These are phyloP conservation scores for Nesidiocoris tenuis DNA, from an alignment of 2,888 invertebrate genomes.

Conservation along the genomic window DNA sequence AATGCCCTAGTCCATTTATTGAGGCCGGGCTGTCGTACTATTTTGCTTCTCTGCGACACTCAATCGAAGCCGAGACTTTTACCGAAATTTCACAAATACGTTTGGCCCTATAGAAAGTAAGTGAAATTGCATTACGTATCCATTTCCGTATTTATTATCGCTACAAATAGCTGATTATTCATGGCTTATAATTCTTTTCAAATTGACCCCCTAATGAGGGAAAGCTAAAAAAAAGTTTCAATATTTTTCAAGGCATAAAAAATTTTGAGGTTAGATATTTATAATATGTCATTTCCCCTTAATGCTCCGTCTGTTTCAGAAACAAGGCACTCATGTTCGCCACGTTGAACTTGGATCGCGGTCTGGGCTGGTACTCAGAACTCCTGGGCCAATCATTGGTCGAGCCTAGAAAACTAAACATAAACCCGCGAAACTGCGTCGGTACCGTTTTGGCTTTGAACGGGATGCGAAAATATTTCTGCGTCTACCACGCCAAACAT, in stretches of 20 bases:
- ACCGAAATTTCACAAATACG: conserved; percentile 86
- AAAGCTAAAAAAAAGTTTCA: background rate
- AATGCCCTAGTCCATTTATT: conserved; percentile 83
- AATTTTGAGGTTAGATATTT: background rate
- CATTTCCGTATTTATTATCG: background rate
- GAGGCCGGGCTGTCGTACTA: conserved; percentile 92
- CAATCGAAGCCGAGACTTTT: conserved; percentile 83
- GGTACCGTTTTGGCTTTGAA: conserved; percentile 95
- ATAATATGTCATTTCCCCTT: too few species aligned
- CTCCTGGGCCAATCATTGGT: conserved; percentile 83
- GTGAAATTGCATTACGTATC: conserved; percentile 51
- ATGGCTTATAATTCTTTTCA: background rate
- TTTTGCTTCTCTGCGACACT: conserved; percentile 85
- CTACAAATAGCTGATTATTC: too few species aligned
- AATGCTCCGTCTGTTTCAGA: too few species aligned
- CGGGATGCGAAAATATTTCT: conserved; percentile 96
- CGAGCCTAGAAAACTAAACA: conserved; percentile 76
- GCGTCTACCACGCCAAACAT: conserved; percentile 97
- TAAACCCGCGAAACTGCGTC: conserved; percentile 94
- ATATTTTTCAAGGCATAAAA: background rate
- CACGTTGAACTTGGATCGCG: conserved; percentile 85
- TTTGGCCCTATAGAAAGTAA: conserved; percentile 95
- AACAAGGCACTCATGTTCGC: conserved; percentile 96
- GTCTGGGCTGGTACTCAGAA: conserved; percentile 78
- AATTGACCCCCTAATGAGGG: background rate